A percentile compares a stretch with the other conserved stretches of the same genome.
Conservation (phyloP, 2,888 invertebrate genomes). For the Abscondita cerata region DNA sequence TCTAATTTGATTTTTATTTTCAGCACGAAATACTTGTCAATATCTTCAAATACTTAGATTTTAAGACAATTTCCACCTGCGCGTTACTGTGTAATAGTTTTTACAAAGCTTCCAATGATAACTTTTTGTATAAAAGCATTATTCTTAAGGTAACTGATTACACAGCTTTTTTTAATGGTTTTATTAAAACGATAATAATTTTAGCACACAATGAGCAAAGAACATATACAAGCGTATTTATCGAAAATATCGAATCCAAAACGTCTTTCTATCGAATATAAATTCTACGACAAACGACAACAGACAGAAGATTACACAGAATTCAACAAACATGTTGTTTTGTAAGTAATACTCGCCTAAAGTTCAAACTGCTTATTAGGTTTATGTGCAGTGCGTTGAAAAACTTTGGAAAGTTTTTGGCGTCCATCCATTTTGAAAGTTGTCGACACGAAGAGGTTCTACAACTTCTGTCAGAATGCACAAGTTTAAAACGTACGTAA, state of each 20-base stretch:
- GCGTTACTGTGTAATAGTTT: conserved; percentile 47
- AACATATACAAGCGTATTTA: conserved; percentile 46
- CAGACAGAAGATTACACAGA: conserved; percentile 43
- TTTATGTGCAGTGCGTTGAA: conserved; percentile 41
- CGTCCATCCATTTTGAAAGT: conserved; percentile 44
- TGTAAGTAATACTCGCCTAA: conserved; percentile 37
- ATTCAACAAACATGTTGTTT: conserved; percentile 44
- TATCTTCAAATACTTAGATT: conserved; percentile 47
- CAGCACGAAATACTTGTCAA: conserved; percentile 45
- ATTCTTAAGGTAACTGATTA: conserved; percentile 42
- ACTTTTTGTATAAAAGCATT: conserved; percentile 45
- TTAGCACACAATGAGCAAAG: conserved; percentile 40
- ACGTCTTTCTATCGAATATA: conserved; percentile 45
- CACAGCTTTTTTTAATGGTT: background rate
- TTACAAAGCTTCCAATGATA: conserved; percentile 45
- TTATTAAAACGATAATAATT: background rate
- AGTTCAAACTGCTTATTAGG: background rate
- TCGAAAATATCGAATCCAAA: conserved; percentile 45
- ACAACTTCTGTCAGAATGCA: conserved; percentile 43
- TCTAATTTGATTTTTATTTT: conserved; percentile 21
- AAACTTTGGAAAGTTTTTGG: conserved; percentile 44
- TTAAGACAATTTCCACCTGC: conserved; percentile 46
- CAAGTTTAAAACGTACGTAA: conserved; percentile 45
- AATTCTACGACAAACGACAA: conserved; percentile 41
- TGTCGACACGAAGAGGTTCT: conserved; percentile 46